Conservation (phyloP, 92 coral and sea anemone species). For the Umimayanthus chanpuru region DNA sequence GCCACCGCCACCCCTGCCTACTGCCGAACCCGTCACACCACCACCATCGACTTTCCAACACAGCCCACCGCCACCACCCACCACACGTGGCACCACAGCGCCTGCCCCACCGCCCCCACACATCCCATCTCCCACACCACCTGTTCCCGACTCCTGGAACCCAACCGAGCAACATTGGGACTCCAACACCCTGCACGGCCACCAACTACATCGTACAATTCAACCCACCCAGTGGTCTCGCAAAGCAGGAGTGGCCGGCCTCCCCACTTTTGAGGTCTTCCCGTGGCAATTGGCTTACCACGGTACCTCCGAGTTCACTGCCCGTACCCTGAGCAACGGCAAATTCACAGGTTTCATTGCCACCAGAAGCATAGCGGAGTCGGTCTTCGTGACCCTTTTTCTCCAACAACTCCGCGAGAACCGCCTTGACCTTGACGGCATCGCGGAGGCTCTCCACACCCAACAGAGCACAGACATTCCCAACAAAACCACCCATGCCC, state of each 20-base stretch:
- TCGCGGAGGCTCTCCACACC: too few species aligned
- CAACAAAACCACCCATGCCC: too few species aligned
- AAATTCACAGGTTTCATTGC: constrained; percentile 13
- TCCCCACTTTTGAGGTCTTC: neutral
- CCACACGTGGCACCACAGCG: constrained; percentile 9
- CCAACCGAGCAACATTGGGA: neutral
- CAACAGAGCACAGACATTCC: too few species aligned
- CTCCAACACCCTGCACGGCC: constrained; percentile 15
- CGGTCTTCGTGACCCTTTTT: constrained; percentile 5
- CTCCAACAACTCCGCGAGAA: constrained; percentile 9
- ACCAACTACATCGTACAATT: constrained; percentile 9
- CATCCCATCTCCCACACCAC: constrained; percentile 2
- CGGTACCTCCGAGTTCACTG: constrained; percentile 14
- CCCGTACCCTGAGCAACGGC: constrained; percentile 18
- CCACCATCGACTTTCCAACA: neutral
- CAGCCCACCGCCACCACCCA: constrained; percentile 10
- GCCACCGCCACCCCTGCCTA: too few species aligned
- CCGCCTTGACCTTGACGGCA: constrained; percentile 10
- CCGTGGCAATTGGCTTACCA: constrained; percentile 16
- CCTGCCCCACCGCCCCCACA: neutral
- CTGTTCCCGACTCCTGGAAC: neutral
- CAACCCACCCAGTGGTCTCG: constrained; percentile 17
- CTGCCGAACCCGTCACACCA: too few species aligned
- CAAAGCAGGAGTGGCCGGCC: constrained; percentile 5
- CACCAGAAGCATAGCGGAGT: constrained; percentile 12